Evolutionary conservation across 2,888 invertebrate genomes (phyloP), one percentile per base, ranked within the genome.

Genomic region (Leptopterna dolabrata): DNA sequence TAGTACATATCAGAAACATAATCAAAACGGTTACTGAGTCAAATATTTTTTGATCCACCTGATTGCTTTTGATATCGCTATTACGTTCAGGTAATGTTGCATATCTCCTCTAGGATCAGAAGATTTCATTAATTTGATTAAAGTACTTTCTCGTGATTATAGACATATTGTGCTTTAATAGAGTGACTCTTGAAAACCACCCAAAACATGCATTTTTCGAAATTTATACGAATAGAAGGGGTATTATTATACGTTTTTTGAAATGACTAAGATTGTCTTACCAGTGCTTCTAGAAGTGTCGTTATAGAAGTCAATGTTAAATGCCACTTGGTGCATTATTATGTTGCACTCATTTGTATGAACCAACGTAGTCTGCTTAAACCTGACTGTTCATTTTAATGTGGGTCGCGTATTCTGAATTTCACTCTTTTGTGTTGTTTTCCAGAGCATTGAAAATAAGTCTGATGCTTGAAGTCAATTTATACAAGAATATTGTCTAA

Each of bases 381-480:
- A 41, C 16, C 11, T 36, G 24, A 19, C 63, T 63, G 63, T 63
- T 63, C 63, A 63, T 6, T n/a, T 63, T 24, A 2, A 27, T 24
- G 73, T 6, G 13, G 73, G 73, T 16, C 73, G 16, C 41, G 73
- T 73, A 73, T 78, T 27, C 24, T 24, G 78, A 78, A 78, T 45
- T 78, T 78, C 78, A 16, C 36, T 41, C 36, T 14, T n/a, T 45
- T 19, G 24, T 24, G 1, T 73, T 73, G 29, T 71, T 73, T 41
- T n/a, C 41, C 73, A 36, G 73, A 73, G 73, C 36, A 73, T 73
- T 73, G 51, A 24, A 30, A 81, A 81, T 70, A 85, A 85, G 85
- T 85, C 85, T 85, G 85, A 85, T 85, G 85, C 73, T 43, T 76
- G 16, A 73, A 73, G 85, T 85, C 85, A 85, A 85, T 85, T 85